These are phyloP conservation scores for Pygocentrus nattereri DNA, from an alignment of 2,797 vertebrate genomes.

Conservation along the genomic window DNA sequence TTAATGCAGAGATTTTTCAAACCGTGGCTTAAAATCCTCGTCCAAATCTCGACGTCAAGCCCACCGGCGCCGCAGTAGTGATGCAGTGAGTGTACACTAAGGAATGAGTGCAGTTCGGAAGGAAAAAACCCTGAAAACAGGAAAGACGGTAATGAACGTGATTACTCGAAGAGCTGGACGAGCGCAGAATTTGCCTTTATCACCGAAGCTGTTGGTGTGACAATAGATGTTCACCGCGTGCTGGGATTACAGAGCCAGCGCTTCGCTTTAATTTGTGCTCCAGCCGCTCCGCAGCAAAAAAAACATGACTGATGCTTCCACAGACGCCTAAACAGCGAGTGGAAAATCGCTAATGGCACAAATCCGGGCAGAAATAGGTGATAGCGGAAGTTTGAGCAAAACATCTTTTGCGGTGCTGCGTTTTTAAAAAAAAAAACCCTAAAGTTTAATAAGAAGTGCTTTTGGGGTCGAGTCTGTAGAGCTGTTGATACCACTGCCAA, in stretches of 20 bases:
- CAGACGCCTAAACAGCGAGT: conserved; percentile 41
- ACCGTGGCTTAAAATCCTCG: too few relatives aligned
- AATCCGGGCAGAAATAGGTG: conserved; percentile 49
- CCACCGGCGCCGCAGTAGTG: background rate
- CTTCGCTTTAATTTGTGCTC: conserved; percentile 47
- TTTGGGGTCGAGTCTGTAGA: conserved; percentile 55
- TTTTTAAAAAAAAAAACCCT: conserved; percentile 37
- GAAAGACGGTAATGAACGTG: background rate
- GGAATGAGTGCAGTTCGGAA: background rate
- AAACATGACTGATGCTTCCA: conserved; percentile 28
- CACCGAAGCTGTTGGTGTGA: conserved; percentile 26
- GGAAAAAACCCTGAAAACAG: background rate
- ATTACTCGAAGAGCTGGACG: conserved; percentile 1
- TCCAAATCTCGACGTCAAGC: background rate
- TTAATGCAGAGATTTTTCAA: too few relatives aligned
- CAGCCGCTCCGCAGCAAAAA: conserved; percentile 33
- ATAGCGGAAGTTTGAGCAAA: conserved; percentile 46
- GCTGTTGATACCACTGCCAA: conserved; percentile 52
- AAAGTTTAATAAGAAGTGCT: conserved; percentile 56
- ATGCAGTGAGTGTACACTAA: background rate
- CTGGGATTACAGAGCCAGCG: conserved; percentile 52
- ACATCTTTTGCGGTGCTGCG: conserved; percentile 37
- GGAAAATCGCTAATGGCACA: conserved; percentile 59
- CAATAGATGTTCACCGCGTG: conserved; percentile 32
- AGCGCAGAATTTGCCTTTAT: conserved; percentile 10